Conservation (phyloP, 2,888 invertebrate species). For the Cerastis rubricosa region DNA sequence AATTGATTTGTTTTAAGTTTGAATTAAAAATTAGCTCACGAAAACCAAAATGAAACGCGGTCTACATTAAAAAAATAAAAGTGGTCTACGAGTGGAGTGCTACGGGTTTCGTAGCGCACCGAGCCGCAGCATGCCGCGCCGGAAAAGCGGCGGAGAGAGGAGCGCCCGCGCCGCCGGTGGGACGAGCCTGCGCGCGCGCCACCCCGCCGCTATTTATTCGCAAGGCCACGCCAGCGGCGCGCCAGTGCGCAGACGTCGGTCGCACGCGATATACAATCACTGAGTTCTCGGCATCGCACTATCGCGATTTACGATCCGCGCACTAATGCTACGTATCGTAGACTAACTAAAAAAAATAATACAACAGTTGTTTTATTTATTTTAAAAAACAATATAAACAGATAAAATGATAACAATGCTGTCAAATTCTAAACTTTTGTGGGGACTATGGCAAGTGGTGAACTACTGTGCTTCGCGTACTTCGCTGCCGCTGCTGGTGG, state of each 20-base stretch:
- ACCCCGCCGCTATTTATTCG: constrained; percentile 87
- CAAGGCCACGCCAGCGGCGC: constrained; percentile 89
- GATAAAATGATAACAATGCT: constrained; percentile 83
- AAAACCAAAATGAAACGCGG: constrained; percentile 31
- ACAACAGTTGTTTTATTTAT: constrained; percentile 62
- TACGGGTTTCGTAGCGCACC: constrained; percentile 69
- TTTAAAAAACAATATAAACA: constrained; percentile 68
- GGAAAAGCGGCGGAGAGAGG: constrained; percentile 85
- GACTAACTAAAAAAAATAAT: constrained; percentile 67
- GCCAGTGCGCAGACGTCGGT: constrained; percentile 89
- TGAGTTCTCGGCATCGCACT: constrained; percentile 79
- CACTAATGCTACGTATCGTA: constrained; percentile 82
- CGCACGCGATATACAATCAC: constrained; percentile 86
- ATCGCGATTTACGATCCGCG: constrained; percentile 82
- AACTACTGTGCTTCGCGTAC: constrained; percentile 84
- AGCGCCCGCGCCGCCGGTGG: constrained; percentile 82
- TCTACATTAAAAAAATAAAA: constrained; percentile 56
- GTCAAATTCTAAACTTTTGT: constrained; percentile 88
- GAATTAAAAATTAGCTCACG: constrained; percentile 12
- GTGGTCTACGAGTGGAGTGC: constrained; percentile 82
- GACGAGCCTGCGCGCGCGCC: constrained; percentile 83
- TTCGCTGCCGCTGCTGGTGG: constrained; percentile 86
- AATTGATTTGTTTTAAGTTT: not conserved
- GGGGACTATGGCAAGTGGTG: constrained; percentile 88
- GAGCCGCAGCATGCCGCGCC: constrained; percentile 58